Evolutionary conservation across 2,888 invertebrate species (phyloP).

Genomic region (Polydrusus tereticollis): DNA sequence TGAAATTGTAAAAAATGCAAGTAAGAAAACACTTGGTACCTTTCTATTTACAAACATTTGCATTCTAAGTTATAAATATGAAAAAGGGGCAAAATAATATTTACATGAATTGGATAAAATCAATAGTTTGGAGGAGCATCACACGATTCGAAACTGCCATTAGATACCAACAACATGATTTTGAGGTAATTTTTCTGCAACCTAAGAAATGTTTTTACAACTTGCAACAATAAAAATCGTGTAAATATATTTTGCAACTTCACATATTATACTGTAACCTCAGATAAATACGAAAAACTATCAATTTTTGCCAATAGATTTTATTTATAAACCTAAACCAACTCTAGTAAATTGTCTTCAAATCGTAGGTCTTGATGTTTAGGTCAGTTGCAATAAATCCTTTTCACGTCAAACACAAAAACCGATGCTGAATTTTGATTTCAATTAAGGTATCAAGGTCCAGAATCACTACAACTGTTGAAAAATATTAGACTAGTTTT

Average conservation of each 20-base stretch:
- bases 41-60: slow-evolving; percentile 35
- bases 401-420: slow-evolving; percentile 12
- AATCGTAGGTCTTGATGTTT: neutral
- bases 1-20: slow-evolving; percentile 40
- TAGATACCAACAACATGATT: too few species aligned
- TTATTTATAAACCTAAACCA: slow-evolving; percentile 38
- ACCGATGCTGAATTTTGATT: too few species aligned
- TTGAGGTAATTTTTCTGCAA: neutral
- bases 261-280: slow-evolving; percentile 18
- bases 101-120: too few species aligned
- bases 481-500: too few species aligned
- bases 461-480: too few species aligned
- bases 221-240: too few species aligned
- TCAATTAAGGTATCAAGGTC: too few species aligned
- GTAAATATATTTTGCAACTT: slow-evolving; percentile 8
- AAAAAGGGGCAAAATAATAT: neutral
- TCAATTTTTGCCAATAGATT: slow-evolving; percentile 27
- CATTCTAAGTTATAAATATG: slow-evolving; percentile 29
- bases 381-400: neutral
- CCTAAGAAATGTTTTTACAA: too few species aligned
- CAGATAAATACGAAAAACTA: slow-evolving; percentile 38
- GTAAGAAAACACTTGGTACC: slow-evolving; percentile 31
- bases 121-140: too few species aligned
- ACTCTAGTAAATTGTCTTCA: slow-evolving; percentile 41
- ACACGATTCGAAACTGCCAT: too few species aligned